phyloP scores from a whole-genome alignment of 2,113 vertebrate genomes.

The Ranitomeya imitator region DNA sequence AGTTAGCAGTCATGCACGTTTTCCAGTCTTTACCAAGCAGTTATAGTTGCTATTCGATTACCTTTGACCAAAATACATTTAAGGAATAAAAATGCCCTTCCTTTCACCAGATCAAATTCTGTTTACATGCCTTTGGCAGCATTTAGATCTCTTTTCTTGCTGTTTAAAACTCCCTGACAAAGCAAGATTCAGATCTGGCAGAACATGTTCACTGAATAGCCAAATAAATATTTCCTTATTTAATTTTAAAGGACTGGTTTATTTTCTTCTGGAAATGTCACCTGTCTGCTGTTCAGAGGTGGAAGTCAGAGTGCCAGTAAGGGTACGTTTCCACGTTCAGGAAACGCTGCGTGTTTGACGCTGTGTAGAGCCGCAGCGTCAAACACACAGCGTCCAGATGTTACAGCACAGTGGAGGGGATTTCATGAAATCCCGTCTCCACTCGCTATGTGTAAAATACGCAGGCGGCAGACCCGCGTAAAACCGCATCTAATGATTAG shows the following conservation, averaged over 20 bases:
- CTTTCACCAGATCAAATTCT: constrained; percentile 58
- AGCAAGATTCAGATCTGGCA: constrained; percentile 56
- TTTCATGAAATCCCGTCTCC: too few species aligned
- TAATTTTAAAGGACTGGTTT: constrained; percentile 42
- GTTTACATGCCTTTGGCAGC: constrained; percentile 52
- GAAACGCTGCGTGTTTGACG: too few species aligned
- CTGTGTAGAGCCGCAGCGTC: too few species aligned
- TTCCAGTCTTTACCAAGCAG: constrained; percentile 58
- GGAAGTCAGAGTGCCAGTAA: constrained; percentile 5
- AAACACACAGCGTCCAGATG: too few species aligned
- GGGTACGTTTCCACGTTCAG: background rate
- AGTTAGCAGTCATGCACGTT: constrained; percentile 55
- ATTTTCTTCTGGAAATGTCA: constrained; percentile 51
- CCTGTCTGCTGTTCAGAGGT: constrained; percentile 15
- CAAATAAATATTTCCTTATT: constrained; percentile 58
- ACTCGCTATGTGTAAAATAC: too few species aligned
- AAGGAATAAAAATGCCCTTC: background rate
- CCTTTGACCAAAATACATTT: background rate
- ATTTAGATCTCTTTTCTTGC: constrained; percentile 57
- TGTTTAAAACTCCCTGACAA: constrained; percentile 52
- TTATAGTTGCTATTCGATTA: constrained; percentile 29
- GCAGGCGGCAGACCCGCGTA: too few species aligned
- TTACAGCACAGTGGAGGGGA: too few species aligned
- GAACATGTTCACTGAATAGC: constrained; percentile 59
- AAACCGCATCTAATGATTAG: too few species aligned